A percentile compares a stretch with the other conserved stretches of the same genome.
phyloP scores from a whole-genome alignment of 2,888 invertebrate species.

The Metacarcinus magister region DNA sequence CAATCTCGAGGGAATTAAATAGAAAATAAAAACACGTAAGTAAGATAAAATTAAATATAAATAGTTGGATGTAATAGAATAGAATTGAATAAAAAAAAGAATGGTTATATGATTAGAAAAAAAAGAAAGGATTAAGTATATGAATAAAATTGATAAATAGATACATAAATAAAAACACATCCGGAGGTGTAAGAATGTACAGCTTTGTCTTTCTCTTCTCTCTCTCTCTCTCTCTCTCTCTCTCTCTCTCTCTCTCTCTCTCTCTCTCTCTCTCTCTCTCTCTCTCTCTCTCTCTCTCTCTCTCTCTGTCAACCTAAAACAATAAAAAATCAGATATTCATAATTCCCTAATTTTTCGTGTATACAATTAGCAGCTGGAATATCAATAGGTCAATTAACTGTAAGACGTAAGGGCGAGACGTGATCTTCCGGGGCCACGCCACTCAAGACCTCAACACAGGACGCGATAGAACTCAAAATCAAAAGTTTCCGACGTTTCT shows the following conservation, averaged over 20 bases:
- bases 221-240: constrained; percentile 26
- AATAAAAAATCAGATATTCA: constrained; percentile 77
- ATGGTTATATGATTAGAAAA: not conserved
- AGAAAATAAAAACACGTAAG: too few relatives aligned
- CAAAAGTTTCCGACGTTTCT: constrained; percentile 64
- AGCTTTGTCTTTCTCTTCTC: not conserved
- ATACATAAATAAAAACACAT: too few relatives aligned
- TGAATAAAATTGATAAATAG: too few relatives aligned
- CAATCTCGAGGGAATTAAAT: too few relatives aligned
- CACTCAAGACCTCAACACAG: constrained; percentile 50
- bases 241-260: constrained; percentile 35
- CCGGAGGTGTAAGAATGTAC: not conserved
- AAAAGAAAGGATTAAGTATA: not conserved
- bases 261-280: constrained; percentile 26
- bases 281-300: not conserved
- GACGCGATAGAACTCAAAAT: constrained; percentile 62
- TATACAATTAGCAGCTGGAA: constrained; percentile 74
- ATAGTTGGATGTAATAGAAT: not conserved
- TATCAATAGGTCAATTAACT: constrained; percentile 73
- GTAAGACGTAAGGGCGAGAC: constrained; percentile 71
- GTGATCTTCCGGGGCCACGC: not conserved
- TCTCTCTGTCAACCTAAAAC: constrained; percentile 52
- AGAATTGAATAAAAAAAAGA: not conserved
- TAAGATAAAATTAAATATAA: too few relatives aligned
- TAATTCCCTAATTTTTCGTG: constrained; percentile 75